Evolutionary conservation across 2,888 invertebrate genomes (phyloP).

Genomic region (Vandiemenella viatica): DNA sequence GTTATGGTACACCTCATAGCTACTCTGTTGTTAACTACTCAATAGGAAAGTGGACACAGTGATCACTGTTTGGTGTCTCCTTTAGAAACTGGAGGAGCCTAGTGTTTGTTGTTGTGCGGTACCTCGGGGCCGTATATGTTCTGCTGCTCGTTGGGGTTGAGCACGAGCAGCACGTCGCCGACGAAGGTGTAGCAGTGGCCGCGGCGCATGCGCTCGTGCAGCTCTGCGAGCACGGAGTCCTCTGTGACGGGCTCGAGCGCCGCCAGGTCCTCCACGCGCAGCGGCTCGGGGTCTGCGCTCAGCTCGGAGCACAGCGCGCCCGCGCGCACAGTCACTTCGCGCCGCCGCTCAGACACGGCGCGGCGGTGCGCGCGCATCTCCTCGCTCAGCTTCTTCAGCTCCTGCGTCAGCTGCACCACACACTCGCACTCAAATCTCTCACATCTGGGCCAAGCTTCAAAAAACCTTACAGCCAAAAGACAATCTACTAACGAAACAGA

Average conservation of each 20-base stretch:
- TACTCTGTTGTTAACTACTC: too few relatives aligned
- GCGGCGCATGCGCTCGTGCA: slow-evolving; percentile 49
- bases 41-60: too few relatives aligned
- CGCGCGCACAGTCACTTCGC: slow-evolving; percentile 9
- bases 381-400: slow-evolving; percentile 45
- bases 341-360: background rate
- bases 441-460: too few relatives aligned
- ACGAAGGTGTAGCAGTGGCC: slow-evolving; percentile 61
- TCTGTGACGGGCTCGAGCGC: slow-evolving; percentile 60
- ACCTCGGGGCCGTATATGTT: slow-evolving; percentile 60
- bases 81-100: too few relatives aligned
- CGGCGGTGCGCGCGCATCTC: slow-evolving; percentile 32
- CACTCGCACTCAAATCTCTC: background rate
- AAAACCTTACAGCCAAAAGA: too few relatives aligned
- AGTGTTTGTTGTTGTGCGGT: too few relatives aligned
- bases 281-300: slow-evolving; percentile 42
- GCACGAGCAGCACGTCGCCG: slow-evolving; percentile 60
- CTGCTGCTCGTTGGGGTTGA: slow-evolving; percentile 64
- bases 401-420: slow-evolving; percentile 50
- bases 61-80: too few relatives aligned
- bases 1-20: too few relatives aligned
- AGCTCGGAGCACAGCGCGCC: slow-evolving; percentile 10
- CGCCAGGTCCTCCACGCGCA: slow-evolving; percentile 73
- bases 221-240: slow-evolving; percentile 48
- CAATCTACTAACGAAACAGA: too few relatives aligned